phyloP scores from a whole-genome alignment of 2,797 vertebrate genomes.

The Sardinella longiceps region DNA sequence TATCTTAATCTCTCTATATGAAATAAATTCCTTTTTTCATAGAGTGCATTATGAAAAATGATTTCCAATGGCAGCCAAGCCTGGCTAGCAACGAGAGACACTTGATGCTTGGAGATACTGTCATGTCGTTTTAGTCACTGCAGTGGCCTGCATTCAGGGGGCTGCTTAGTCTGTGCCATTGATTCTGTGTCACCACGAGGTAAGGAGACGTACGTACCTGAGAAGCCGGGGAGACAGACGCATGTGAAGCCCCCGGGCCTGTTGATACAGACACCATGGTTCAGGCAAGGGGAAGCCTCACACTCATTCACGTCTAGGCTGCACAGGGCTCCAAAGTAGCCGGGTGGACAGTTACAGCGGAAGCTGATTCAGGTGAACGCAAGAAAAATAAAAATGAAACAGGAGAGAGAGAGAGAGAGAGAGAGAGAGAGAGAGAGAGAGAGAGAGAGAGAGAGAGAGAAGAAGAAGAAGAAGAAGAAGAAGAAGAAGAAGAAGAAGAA shows the following conservation, averaged over 20 bases:
- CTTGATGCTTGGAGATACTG: background rate
- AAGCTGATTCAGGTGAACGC: slow-evolving; percentile 64
- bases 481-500: background rate
- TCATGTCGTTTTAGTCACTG: background rate
- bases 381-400: background rate
- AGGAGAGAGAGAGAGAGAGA: background rate
- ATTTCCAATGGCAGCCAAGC: slow-evolving; percentile 8
- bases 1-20: background rate
- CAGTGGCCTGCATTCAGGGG: slow-evolving; percentile 50
- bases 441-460: background rate
- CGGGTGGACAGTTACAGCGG: slow-evolving; percentile 75
- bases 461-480: background rate
- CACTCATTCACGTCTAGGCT: slow-evolving; percentile 84
- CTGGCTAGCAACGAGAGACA: background rate
- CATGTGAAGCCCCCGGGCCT: slow-evolving; percentile 76
- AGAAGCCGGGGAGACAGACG: slow-evolving; percentile 78
- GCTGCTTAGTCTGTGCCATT: slow-evolving; percentile 71
- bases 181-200: slow-evolving; percentile 68
- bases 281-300: slow-evolving; percentile 80
- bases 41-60: background rate
- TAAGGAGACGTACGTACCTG: slow-evolving; percentile 72
- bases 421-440: background rate
- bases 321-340: slow-evolving; percentile 79
- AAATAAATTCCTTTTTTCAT: background rate
- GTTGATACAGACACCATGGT: slow-evolving; percentile 81